Evolutionary conservation across 2,797 vertebrate species (phyloP).

Genomic region (Pantherophis alleghaniensis): DNA sequence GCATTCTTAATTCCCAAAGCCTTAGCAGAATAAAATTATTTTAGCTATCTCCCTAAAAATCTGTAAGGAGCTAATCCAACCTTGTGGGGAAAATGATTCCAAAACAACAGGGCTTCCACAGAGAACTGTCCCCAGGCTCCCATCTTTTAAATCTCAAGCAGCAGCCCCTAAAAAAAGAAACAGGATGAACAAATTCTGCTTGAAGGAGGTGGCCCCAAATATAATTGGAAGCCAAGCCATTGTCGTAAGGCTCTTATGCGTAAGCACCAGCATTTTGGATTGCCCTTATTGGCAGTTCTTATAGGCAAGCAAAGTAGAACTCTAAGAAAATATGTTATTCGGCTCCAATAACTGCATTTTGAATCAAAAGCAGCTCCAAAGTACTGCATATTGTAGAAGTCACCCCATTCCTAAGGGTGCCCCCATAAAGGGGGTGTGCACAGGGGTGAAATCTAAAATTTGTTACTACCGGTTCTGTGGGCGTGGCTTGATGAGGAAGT

Average conservation of each 20-base stretch:
- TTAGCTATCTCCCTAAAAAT: background rate
- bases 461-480: no score
- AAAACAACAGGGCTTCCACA: background rate
- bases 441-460: no score
- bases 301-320: background rate
- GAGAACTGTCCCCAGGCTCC: background rate
- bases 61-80: background rate
- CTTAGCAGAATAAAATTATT: background rate
- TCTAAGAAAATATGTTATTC: background rate
- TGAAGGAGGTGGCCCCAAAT: background rate
- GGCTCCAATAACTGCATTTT: background rate
- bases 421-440: no score
- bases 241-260: background rate
- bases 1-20: background rate
- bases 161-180: background rate
- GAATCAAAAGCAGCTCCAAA: background rate
- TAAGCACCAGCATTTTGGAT: background rate
- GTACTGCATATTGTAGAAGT: background rate
- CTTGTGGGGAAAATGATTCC: background rate
- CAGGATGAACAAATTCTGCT: background rate
- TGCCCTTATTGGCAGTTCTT: background rate
- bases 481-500: no score
- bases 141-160: background rate
- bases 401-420: no score
- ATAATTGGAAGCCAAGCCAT: background rate